Conservation (phyloP, 2,113 vertebrate species). For the Himantopus leucocephalus region DNA sequence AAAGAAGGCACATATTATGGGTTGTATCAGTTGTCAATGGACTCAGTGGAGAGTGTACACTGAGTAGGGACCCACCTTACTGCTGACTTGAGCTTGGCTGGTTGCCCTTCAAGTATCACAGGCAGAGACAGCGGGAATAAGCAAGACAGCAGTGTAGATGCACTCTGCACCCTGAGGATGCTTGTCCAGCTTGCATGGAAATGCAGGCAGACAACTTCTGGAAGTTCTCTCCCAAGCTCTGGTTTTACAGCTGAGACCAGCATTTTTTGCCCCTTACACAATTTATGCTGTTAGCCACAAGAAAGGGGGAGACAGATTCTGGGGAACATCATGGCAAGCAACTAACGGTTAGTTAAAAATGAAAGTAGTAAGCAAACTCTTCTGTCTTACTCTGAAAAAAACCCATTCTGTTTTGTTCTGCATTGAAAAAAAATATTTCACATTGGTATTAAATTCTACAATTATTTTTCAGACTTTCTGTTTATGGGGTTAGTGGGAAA, state of each 20-base stretch:
- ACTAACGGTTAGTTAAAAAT: not conserved
- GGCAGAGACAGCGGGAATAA: not conserved
- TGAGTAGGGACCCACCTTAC: not conserved
- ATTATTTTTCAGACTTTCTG: not conserved
- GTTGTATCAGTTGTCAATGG: not conserved
- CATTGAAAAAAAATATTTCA: not conserved
- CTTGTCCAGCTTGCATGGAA: not conserved
- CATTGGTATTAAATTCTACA: not conserved
- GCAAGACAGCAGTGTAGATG: rapidly evolving
- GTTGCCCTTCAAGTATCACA: not conserved
- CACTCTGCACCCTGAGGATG: not conserved
- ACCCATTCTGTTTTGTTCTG: not conserved
- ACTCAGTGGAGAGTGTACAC: rapidly evolving
- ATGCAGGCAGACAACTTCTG: not conserved
- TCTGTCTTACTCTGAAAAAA: not conserved
- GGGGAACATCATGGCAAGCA: not conserved
- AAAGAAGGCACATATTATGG: not conserved
- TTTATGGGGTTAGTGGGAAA: not conserved
- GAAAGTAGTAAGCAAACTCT: not conserved
- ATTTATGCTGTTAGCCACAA: not conserved
- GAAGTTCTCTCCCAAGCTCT: not conserved
- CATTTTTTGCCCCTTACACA: rapidly evolving
- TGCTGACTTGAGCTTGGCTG: not conserved
- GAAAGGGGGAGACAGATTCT: rapidly evolving
- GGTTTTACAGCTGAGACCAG: not conserved